Evolutionary conservation across 2,888 invertebrate genomes (phyloP).

Genomic region (Aphrophora alni): DNA sequence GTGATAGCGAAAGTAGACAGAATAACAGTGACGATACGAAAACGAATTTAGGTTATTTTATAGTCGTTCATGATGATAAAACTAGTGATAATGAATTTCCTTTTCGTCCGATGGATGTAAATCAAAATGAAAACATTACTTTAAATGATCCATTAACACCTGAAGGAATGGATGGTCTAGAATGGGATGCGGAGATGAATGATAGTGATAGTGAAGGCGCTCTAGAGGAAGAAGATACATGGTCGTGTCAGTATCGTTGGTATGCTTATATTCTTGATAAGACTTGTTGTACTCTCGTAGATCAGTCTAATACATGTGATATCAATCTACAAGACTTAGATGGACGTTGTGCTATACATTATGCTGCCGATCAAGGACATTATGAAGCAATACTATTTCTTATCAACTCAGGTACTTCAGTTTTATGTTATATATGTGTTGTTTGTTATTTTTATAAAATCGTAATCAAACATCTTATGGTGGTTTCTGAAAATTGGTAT

Average conservation of each 20-base stretch:
- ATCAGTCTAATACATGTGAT: conserved; percentile 60
- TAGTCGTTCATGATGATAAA: conserved; percentile 58
- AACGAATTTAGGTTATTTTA: conserved; percentile 59
- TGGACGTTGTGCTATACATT: conserved; percentile 73
- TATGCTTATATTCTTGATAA: conserved; percentile 76
- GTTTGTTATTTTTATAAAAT: not conserved
- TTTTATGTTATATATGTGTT: not conserved
- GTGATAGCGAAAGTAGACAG: not conserved
- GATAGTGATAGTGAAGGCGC: conserved; percentile 59
- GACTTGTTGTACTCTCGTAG: conserved; percentile 60
- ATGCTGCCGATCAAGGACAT: conserved; percentile 73
- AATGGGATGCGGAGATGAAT: conserved; percentile 78
- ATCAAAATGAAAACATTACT: conserved; percentile 33
- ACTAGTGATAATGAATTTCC: conserved; percentile 21
- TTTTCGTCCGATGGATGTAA: conserved; percentile 12
- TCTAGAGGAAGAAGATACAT: conserved; percentile 56
- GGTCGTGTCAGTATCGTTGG: conserved; percentile 64
- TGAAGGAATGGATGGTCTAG: conserved; percentile 69
- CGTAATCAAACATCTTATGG: not conserved
- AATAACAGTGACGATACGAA: not conserved
- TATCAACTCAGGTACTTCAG: conserved; percentile 63
- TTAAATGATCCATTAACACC: conserved; percentile 58
- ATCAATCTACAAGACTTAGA: conserved; percentile 69
- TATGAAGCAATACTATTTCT: conserved; percentile 66
- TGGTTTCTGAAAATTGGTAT: not conserved